Evolutionary conservation across 92 coral and sea anemone species (phyloP), one percentile per base, ranked within the genome.

Genomic region (Umimayanthus chanpuru): DNA sequence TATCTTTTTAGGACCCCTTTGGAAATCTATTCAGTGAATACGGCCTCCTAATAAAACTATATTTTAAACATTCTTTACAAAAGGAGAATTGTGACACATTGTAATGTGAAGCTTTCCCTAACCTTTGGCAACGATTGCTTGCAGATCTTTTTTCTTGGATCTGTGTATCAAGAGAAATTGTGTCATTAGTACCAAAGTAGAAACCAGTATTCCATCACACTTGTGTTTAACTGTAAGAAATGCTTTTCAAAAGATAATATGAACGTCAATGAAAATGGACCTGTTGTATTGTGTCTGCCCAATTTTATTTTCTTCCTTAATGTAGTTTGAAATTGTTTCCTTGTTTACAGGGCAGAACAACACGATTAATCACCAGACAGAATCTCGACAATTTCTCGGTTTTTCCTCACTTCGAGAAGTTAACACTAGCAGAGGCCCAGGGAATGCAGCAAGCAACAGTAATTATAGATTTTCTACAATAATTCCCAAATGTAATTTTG

Each of bases 301-400:
- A 61, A 4, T 61, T 61, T 61, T 25, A 11, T 61, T 61, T 23
- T 61, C 15, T 61, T 15, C 58, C 58, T 53, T 53, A 7, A 53
- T 53, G 58, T 53, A 20, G 38, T 25, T 61, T 36, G 43, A 61
- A 41, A 30, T 36, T 81, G 20, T n/a, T 64, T 68, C 40, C 23
- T n/a, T 55, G 25, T 12, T 81, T 68, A 4, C 56, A 68, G 86
- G 70, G 15, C 25, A 23, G 75, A 68, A 41, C 44, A 15, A 9
- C 20, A 44, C 4, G 16, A n/a, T 49, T 58, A 81, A 67, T 14
- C 76, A 38, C 40, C 73, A 68, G 43, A 81, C 73, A 61, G 76
- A 64, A 64, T 81, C 86, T 81, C n/a, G 26, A n/a, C 86, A 79
- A 61, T 4, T 82, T 32, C 43, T 38, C 61, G 90, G 78, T 68